phyloP scores from a whole-genome alignment of 2,888 invertebrate species.

The Desoria tigrina region DNA sequence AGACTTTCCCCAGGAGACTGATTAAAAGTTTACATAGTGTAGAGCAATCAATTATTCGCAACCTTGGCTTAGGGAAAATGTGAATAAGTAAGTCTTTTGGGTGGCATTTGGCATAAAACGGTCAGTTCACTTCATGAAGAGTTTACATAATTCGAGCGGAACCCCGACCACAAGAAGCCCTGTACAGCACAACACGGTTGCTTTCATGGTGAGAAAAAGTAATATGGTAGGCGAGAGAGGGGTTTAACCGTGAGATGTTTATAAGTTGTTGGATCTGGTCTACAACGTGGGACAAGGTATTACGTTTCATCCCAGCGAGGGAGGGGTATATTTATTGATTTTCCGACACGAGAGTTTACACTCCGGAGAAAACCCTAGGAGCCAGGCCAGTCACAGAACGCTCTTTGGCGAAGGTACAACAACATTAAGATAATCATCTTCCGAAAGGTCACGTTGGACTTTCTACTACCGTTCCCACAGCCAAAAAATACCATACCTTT shows the following conservation, averaged over 20 bases:
- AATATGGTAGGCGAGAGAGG: background rate
- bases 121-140: background rate
- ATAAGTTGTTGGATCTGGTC: too few species aligned
- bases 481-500: background rate
- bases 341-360: slow-evolving; percentile 15
- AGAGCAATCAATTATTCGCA: slow-evolving; percentile 19
- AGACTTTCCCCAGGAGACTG: slow-evolving; percentile 4
- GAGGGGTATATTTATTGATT: slow-evolving; percentile 26
- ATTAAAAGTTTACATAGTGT: background rate
- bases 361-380: slow-evolving; percentile 5
- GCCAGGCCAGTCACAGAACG: slow-evolving; percentile 9
- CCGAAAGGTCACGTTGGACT: slow-evolving; percentile 19
- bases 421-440: slow-evolving; percentile 20
- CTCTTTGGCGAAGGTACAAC: slow-evolving; percentile 7
- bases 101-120: background rate
- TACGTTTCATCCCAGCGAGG: background rate
- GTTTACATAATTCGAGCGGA: too few species aligned
- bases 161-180: too few species aligned
- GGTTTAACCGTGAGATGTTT: too few species aligned
- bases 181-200: background rate
- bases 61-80: slow-evolving; percentile 8
- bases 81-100: slow-evolving; percentile 12
- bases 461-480: background rate
- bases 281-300: background rate
- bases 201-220: background rate